Evolutionary conservation across 2,888 invertebrate species (phyloP).

Genomic region (Oligia strigilis): DNA sequence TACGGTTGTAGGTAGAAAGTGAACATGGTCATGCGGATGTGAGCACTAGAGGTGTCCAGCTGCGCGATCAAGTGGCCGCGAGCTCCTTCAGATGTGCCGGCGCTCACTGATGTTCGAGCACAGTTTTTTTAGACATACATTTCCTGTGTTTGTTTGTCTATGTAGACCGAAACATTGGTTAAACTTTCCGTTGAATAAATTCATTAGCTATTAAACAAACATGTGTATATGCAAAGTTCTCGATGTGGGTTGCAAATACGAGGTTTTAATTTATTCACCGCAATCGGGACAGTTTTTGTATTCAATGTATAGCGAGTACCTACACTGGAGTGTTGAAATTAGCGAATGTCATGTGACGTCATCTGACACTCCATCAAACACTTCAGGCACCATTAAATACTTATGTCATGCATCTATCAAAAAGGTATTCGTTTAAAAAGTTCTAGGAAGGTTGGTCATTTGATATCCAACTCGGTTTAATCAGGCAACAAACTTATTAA

Average conservation of each 20-base stretch:
- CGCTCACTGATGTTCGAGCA: slow-evolving; percentile 44
- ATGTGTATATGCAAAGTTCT: slow-evolving; percentile 38
- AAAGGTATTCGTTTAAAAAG: slow-evolving; percentile 30
- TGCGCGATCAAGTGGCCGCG: slow-evolving; percentile 67
- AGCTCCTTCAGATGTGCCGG: slow-evolving; percentile 50
- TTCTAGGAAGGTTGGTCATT: slow-evolving; percentile 63
- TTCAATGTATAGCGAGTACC: slow-evolving; percentile 5
- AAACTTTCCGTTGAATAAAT: slow-evolving; percentile 52
- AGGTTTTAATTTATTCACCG: slow-evolving; percentile 28
- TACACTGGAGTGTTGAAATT: slow-evolving; percentile 10
- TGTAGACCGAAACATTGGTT: slow-evolving; percentile 44
- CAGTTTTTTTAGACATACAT: slow-evolving; percentile 48
- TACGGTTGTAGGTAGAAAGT: slow-evolving; percentile 76
- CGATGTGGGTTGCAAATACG: slow-evolving; percentile 29
- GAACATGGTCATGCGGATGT: slow-evolving; percentile 72
- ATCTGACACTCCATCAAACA: slow-evolving; percentile 12
- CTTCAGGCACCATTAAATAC: slow-evolving; percentile 37
- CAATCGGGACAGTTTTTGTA: slow-evolving; percentile 21
- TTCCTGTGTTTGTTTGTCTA: slow-evolving; percentile 58
- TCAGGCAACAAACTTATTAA: slow-evolving; percentile 41
- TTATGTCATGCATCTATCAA: slow-evolving; percentile 32
- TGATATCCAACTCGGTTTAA: slow-evolving; percentile 37
- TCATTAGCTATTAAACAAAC: slow-evolving; percentile 44
- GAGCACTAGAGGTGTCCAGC: slow-evolving; percentile 72
- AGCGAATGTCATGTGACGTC: slow-evolving; percentile 22